Evolutionary conservation across 2,888 invertebrate genomes (phyloP), one percentile per base, ranked within the genome.

Genomic region (Drosophila leonis): DNA sequence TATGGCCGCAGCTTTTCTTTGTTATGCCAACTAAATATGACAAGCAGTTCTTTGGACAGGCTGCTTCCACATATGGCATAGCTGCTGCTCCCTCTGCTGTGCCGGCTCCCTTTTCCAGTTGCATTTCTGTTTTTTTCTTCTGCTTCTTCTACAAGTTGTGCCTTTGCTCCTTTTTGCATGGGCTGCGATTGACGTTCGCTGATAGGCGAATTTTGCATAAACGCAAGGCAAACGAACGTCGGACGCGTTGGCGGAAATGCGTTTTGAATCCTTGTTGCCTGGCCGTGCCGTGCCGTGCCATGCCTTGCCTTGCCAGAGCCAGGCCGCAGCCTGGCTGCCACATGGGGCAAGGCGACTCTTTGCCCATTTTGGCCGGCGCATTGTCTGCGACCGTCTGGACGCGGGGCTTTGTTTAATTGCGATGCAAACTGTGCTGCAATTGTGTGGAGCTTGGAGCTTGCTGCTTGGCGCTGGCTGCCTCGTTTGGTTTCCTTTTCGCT

Each of bases 361-460:
- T 39, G 54, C 77, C 77, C 80, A 67, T 80, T 80, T 78, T 75
- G 71, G 76, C 54, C 75, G 68, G 62, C 51, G 78, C 82, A 63
- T 79, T 83, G 81, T 83, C 70, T 76, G 67, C 29, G 56, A 39
- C 56, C 37, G 61, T 65, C 62, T 65, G 57, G 57, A 59, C 68
- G 76, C 84, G 78, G 70, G 74, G 85, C 80, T 89, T 89, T 84
- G 89, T 84, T 84, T 84, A 84, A 84, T 84, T 84, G 90, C 88
- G 77, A 82, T 49, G 49, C 31, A 31, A 49, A 20, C 49, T 49
- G 49, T 8, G 62, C 77, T 79, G 75, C 82, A 76, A 74, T 71
- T 82, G 59, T 42, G 51, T 20, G 35, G 31, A 18, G 49, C 31
- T 49, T 49, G 49, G 8, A 35, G 51, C 51, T 29, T 1, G 33